Percentiles rank a stretch among this genome's conserved stretches.
Evolutionary conservation across 2,888 invertebrate genomes (phyloP).

Genomic region (Artemia sinica): DNA sequence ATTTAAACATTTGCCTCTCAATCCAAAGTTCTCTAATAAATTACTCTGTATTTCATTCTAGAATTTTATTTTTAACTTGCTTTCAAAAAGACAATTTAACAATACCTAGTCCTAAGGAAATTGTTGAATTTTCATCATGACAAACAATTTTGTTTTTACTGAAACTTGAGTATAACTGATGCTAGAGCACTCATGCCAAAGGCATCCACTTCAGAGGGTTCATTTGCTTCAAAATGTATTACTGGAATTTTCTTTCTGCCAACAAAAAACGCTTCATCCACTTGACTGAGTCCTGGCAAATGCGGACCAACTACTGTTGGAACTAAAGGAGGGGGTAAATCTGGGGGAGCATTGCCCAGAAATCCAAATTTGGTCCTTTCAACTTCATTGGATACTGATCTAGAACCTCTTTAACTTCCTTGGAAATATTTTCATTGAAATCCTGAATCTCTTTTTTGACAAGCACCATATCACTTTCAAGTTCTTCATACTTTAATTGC

Average conservation of each 20-base stretch:
- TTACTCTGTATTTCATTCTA: too few species aligned
- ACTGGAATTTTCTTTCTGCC: neutral
- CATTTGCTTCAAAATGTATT: neutral
- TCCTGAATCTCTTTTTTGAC: neutral
- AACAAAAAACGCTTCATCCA: conserved; percentile 2
- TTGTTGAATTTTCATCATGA: too few species aligned
- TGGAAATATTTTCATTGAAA: neutral
- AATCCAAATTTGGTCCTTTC: neutral
- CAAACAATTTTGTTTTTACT: too few species aligned
- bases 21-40: too few species aligned
- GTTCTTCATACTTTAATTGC: neutral
- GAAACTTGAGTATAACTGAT: too few species aligned
- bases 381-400: neutral
- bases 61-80: too few species aligned
- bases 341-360: neutral
- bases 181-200: too few species aligned
- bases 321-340: neutral
- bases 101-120: too few species aligned
- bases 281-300: neutral
- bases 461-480: neutral
- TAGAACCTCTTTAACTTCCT: neutral
- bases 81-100: too few species aligned
- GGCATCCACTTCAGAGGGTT: neutral
- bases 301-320: conserved; percentile 3
- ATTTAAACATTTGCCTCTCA: too few species aligned